phyloP scores from a whole-genome alignment of 2,797 vertebrate genomes.

The Sebastes diaconus region DNA sequence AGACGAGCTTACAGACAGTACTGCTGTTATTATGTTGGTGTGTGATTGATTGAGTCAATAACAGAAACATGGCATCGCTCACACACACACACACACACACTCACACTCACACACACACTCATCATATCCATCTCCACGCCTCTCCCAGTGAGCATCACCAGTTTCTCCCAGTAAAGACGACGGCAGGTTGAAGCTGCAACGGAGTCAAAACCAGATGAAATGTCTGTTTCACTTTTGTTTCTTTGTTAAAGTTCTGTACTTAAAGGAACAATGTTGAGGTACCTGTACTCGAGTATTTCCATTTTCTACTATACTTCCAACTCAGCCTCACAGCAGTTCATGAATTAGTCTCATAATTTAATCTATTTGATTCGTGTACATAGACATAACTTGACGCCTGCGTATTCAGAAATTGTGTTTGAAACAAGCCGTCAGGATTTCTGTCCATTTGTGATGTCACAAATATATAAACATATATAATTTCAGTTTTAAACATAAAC shows the following conservation, averaged over 20 bases:
- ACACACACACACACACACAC: neutral
- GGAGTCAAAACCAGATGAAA: neutral
- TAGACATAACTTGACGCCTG: too few species aligned
- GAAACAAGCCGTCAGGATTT: too few species aligned
- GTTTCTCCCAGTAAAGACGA: neutral
- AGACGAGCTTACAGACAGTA: constrained; percentile 14
- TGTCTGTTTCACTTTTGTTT: neutral
- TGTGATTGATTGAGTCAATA: constrained; percentile 68
- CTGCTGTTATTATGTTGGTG: constrained; percentile 36
- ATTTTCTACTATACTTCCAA: neutral
- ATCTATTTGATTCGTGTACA: too few species aligned
- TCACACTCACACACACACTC: neutral
- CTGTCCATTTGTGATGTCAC: too few species aligned
- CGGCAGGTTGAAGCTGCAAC: neutral
- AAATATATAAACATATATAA: too few species aligned
- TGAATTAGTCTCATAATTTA: too few species aligned
- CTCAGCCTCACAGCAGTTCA: too few species aligned
- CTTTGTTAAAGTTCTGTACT: neutral
- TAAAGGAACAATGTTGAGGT: neutral
- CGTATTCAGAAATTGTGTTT: too few species aligned
- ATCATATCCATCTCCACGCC: neutral
- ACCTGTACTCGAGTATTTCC: neutral
- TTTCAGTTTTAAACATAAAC: too few species aligned
- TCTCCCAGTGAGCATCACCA: neutral
- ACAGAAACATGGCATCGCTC: constrained; percentile 21